Percentiles rank a stretch among this genome's conserved stretches.
These are phyloP conservation scores for Henicopernis longicauda DNA, from an alignment of 2,113 vertebrate genomes.

Conservation along the genomic window DNA sequence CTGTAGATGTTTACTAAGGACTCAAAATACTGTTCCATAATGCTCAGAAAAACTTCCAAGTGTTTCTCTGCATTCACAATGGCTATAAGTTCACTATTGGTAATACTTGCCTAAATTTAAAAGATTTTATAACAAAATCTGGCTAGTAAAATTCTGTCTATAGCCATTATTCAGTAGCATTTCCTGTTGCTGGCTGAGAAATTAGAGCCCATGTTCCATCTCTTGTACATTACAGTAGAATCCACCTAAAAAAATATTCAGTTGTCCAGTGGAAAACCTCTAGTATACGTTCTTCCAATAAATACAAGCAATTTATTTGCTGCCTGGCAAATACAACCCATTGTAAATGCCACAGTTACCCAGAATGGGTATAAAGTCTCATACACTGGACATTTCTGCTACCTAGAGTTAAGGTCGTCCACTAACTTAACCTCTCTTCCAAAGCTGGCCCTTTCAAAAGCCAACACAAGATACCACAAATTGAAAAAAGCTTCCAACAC, in stretches of 20 bases:
- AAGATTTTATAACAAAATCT: constrained; percentile 71
- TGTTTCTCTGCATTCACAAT: constrained; percentile 34
- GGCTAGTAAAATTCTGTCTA: constrained; percentile 66
- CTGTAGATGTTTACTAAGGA: constrained; percentile 56
- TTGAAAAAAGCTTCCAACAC: constrained; percentile 49
- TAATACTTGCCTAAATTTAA: constrained; percentile 65
- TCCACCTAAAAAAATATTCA: constrained; percentile 26
- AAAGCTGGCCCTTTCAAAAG: constrained; percentile 61
- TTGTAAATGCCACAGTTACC: constrained; percentile 93
- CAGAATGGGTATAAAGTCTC: constrained; percentile 74
- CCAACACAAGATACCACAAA: constrained; percentile 60
- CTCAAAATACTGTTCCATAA: constrained; percentile 12
- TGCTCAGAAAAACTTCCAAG: constrained; percentile 54
- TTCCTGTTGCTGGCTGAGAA: constrained; percentile 72
- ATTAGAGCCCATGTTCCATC: constrained; percentile 58
- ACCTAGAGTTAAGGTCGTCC: constrained; percentile 65
- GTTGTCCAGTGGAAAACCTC: constrained; percentile 68
- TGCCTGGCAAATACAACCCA: constrained; percentile 95
- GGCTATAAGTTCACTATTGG: constrained; percentile 46
- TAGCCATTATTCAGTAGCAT: constrained; percentile 73
- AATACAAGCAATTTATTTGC: constrained; percentile 65
- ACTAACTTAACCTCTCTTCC: constrained; percentile 33
- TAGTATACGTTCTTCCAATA: constrained; percentile 67
- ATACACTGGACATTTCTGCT: constrained; percentile 59
- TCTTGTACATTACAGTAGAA: constrained; percentile 59